Evolutionary conservation across 1,140 invertebrate genomes (phyloP), one percentile per base, ranked within the genome.

Genomic region (Drosophila busckii): DNA sequence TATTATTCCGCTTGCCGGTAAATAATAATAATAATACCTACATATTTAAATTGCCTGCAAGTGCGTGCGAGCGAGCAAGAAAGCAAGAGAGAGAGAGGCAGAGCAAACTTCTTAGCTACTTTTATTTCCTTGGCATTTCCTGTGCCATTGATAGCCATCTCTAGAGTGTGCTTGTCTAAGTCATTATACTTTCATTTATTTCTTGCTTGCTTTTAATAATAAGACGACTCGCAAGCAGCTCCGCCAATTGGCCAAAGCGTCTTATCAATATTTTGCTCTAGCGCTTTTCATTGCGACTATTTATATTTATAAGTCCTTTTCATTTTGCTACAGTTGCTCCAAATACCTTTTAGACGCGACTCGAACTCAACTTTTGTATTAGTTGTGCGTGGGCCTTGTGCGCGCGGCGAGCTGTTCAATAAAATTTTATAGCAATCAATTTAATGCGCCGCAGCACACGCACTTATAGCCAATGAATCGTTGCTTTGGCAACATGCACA

Each of bases 401-500:
- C 13, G 2, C n/a, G 13, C 22, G 6, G 7, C 12, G 29, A 23
- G 20, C 8, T n/a, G 49, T 45, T 60, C 54, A 41, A 68, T 69
- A 82, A 68, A 52, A 70, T 61, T 73, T 56, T 68, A 82, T 65
- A 34, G 73, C 73, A 80, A 80, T 80, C 73, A 80, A 80, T 80
- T 73, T 80, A 80, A 80, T 80, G 73, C 73, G 68, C 46, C 65
- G 58, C 42, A 50, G 55, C 61, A 54, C 70, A 78, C 73, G 68
- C 71, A 78, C 68, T 80, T 76, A n/a, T 56, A 58, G 10, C 48
- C 29, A 45, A 55, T 62, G 64, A 58, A 59, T n/a, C 37, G 73
- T 65, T 60, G 54, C 40, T 2, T 4, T 44, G 50, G 68, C 59
- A 68, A 80, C 73, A 17, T 46, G 12, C 16, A 9, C 16, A 5